Evolutionary conservation across 2,113 vertebrate genomes (phyloP).

Genomic region (Ifrita kowaldi): DNA sequence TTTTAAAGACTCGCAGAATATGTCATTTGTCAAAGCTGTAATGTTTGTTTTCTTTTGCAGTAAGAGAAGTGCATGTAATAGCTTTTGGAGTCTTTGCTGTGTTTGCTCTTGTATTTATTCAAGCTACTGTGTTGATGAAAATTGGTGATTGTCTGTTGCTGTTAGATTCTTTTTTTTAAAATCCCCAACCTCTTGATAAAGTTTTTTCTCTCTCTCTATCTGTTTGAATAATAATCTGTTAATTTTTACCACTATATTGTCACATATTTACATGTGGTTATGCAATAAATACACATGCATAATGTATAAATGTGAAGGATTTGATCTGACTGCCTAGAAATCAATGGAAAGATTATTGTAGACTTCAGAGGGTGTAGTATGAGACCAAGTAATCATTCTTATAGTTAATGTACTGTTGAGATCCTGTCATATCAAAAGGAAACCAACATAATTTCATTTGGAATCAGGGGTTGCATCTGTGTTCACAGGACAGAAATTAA

Average conservation of each 20-base stretch:
- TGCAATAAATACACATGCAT: neutral
- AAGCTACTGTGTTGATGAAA: slow-evolving; percentile 17
- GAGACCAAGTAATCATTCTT: neutral
- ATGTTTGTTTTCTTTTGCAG: slow-evolving; percentile 39
- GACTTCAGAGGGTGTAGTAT: neutral
- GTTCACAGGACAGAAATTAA: neutral
- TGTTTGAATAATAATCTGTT: neutral
- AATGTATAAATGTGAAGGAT: neutral
- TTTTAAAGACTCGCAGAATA: slow-evolving; percentile 18
- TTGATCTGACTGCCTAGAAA: neutral
- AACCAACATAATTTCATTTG: neutral
- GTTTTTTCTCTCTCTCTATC: neutral
- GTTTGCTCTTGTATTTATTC: slow-evolving; percentile 22
- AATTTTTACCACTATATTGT: neutral
- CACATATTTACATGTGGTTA: neutral
- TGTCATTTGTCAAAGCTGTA: slow-evolving; percentile 43
- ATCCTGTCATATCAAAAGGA: neutral
- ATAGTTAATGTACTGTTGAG: neutral
- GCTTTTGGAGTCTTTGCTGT: slow-evolving; percentile 31
- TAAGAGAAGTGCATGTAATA: slow-evolving; percentile 26
- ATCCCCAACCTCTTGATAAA: neutral
- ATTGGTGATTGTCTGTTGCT: slow-evolving; percentile 33
- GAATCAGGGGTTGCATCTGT: neutral
- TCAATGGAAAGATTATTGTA: neutral
- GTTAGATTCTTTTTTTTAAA: neutral